Evolutionary conservation across 1,140 invertebrate genomes (phyloP).

Genomic region (Ostrea denselamellosa): DNA sequence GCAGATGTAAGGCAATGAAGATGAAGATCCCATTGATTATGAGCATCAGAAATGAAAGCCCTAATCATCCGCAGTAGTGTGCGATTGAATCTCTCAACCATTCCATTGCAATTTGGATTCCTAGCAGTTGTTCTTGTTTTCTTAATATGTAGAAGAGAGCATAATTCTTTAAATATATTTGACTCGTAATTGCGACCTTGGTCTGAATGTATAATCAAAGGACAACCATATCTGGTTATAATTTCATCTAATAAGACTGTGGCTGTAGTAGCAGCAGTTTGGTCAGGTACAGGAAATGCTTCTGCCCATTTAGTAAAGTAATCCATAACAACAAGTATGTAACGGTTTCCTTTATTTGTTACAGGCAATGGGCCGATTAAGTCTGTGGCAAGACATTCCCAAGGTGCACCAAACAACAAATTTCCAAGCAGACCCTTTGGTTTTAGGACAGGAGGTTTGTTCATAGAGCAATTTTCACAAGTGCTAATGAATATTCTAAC

Average conservation of each 20-base stretch:
- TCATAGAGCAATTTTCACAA: constrained; percentile 25
- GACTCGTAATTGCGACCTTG: constrained; percentile 28
- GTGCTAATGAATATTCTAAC: constrained; percentile 23
- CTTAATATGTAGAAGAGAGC: neutral
- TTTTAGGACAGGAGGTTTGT: constrained; percentile 19
- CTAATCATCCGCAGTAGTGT: neutral
- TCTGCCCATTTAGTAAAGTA: constrained; percentile 52
- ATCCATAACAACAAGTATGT: constrained; percentile 48
- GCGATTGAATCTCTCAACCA: neutral
- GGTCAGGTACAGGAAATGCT: constrained; percentile 38
- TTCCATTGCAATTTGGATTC: neutral
- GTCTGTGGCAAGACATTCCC: constrained; percentile 45
- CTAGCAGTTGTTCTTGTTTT: constrained; percentile 5
- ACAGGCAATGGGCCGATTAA: constrained; percentile 44
- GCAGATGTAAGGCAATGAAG: neutral
- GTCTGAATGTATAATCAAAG: constrained; percentile 46
- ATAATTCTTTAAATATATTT: too few relatives aligned
- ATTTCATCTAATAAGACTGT: neutral
- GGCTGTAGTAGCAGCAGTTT: constrained; percentile 38
- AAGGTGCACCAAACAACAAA: constrained; percentile 31
- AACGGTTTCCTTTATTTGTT: constrained; percentile 41
- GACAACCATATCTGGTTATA: constrained; percentile 23
- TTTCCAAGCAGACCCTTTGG: neutral
- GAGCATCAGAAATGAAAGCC: neutral
- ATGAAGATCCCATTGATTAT: neutral